phyloP scores from a whole-genome alignment of 1,140 invertebrate genomes.

The Lasioglossum albipes region DNA sequence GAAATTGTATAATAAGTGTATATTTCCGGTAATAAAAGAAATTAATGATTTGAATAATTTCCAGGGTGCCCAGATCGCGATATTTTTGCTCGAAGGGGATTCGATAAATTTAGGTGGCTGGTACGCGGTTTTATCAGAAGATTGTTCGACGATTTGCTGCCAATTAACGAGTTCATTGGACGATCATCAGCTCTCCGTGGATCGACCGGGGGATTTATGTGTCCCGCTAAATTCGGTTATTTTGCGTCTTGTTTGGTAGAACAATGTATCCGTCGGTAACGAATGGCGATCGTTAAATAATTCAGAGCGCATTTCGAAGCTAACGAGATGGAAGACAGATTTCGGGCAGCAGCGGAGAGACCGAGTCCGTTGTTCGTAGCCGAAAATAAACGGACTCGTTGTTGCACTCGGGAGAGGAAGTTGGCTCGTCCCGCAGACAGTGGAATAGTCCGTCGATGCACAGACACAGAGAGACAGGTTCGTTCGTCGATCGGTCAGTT shows the following conservation, averaged over 20 bases:
- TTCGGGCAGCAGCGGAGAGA: neutral
- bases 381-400: neutral
- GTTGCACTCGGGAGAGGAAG: neutral
- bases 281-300: neutral
- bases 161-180: too few relatives aligned
- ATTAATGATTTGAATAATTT: too few relatives aligned
- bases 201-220: too few relatives aligned
- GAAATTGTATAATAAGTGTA: too few relatives aligned
- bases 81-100: too few relatives aligned
- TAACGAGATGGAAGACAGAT: neutral
- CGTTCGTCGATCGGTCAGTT: neutral
- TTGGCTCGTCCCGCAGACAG: neutral
- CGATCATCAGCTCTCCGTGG: too few relatives aligned
- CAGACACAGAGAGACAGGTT: neutral
- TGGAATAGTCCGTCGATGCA: neutral
- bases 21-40: too few relatives aligned
- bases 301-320: neutral
- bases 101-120: too few relatives aligned
- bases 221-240: too few relatives aligned
- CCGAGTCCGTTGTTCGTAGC: neutral
- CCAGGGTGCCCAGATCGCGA: too few relatives aligned
- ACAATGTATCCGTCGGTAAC: neutral
- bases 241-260: neutral
- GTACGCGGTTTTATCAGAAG: too few relatives aligned
- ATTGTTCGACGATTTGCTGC: too few relatives aligned